Evolutionary conservation across 2,113 vertebrate species (phyloP).

Genomic region (Ursus arctos): DNA sequence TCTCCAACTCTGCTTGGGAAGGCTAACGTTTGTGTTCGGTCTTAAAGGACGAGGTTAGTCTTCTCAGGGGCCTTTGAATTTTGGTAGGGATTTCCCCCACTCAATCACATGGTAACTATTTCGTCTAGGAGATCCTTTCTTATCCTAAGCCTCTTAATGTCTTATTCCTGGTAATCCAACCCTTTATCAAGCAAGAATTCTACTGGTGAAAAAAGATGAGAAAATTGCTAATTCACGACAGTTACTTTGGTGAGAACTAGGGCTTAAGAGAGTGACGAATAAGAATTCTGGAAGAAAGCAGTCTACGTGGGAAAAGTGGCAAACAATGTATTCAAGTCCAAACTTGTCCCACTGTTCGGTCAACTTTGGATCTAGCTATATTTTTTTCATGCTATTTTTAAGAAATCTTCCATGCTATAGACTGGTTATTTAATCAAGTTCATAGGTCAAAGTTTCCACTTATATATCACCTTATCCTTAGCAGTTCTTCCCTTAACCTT

Average conservation of each 20-base stretch:
- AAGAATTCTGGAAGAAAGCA: conserved; percentile 47
- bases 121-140: neutral
- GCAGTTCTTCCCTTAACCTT: neutral
- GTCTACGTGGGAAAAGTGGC: neutral
- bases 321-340: neutral
- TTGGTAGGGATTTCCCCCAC: neutral
- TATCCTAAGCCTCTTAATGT: neutral
- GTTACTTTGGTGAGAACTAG: conserved; percentile 3
- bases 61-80: neutral
- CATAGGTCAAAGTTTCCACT: neutral
- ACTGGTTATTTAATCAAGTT: conserved; percentile 8
- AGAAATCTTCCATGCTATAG: neutral
- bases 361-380: neutral
- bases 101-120: neutral
- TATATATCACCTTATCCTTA: neutral
- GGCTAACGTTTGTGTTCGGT: neutral
- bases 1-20: neutral
- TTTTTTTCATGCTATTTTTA: neutral
- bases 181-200: neutral
- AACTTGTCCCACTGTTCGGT: neutral
- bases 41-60: neutral
- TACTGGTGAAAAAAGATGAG: conserved; percentile 17
- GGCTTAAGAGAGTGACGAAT: conserved; percentile 3
- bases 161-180: conserved; percentile 10
- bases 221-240: neutral